These are phyloP conservation scores for Latrodectus elegans DNA, from an alignment of 2,888 invertebrate genomes.

Conservation along the genomic window DNA sequence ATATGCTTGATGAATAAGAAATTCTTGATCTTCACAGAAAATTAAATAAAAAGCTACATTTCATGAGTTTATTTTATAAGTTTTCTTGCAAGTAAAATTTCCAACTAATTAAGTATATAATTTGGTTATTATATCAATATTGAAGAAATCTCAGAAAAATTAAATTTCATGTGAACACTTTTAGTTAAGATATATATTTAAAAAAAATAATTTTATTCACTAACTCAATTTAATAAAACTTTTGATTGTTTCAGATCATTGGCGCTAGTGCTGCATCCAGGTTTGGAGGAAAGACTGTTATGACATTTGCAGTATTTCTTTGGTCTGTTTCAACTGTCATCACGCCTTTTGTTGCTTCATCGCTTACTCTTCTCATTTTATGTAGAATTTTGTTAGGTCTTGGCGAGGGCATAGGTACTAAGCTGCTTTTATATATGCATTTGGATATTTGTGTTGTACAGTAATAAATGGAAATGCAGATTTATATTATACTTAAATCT, in stretches of 20 bases:
- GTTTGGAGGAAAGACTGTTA: slow-evolving; percentile 82
- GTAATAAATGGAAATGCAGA: background rate
- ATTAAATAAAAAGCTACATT: no score
- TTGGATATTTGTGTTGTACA: background rate
- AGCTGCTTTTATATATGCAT: background rate
- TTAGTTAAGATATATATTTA: no score
- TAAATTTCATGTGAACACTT: no score
- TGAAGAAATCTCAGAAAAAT: no score
- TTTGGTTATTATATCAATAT: no score
- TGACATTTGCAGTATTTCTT: slow-evolving; percentile 82
- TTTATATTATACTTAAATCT: no score
- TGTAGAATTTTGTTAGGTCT: slow-evolving; percentile 82
- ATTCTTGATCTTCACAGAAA: no score
- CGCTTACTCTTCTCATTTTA: slow-evolving; percentile 80
- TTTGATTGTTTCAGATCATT: slow-evolving; percentile 77
- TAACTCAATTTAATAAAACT: background rate
- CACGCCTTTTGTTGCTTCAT: slow-evolving; percentile 81
- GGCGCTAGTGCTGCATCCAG: slow-evolving; percentile 82
- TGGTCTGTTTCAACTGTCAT: slow-evolving; percentile 84
- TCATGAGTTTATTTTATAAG: no score
- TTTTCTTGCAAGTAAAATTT: no score
- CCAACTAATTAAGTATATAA: no score
- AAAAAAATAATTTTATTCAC: no score
- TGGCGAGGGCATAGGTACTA: slow-evolving; percentile 83
- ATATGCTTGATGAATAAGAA: no score